phyloP scores from a whole-genome alignment of 2,888 invertebrate genomes.

The Monoplex corrugatus region DNA sequence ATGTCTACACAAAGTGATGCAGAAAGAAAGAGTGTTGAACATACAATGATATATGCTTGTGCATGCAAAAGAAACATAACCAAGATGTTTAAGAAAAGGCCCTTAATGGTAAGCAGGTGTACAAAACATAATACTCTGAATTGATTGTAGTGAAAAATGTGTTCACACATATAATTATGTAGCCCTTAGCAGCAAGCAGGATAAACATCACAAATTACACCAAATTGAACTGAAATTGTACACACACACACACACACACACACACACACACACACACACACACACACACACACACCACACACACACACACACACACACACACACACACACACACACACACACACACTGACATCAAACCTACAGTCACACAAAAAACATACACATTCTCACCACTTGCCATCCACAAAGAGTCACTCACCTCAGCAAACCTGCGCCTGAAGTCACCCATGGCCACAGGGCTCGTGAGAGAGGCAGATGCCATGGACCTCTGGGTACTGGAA shows the following conservation, averaged over 20 bases:
- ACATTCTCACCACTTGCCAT: neutral
- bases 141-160: too few relatives aligned
- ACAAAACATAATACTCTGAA: too few relatives aligned
- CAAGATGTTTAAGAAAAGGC: too few relatives aligned
- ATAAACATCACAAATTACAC: neutral
- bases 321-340: neutral
- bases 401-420: too few relatives aligned
- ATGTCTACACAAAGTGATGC: too few relatives aligned
- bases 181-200: too few relatives aligned
- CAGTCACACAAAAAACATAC: neutral
- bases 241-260: neutral
- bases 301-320: neutral
- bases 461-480: conserved; percentile 48
- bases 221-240: neutral
- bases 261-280: neutral
- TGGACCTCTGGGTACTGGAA: conserved; percentile 44
- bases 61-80: too few relatives aligned
- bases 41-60: too few relatives aligned
- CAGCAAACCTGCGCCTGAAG: conserved; percentile 74
- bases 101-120: too few relatives aligned
- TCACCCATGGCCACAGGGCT: conserved; percentile 68
- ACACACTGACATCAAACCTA: neutral
- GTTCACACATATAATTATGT: too few relatives aligned
- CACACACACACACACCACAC: neutral
- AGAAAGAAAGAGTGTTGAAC: too few relatives aligned